These are phyloP conservation scores for Chaenogobius annularis DNA, from an alignment of 2,113 vertebrate species.

Conservation along the genomic window DNA sequence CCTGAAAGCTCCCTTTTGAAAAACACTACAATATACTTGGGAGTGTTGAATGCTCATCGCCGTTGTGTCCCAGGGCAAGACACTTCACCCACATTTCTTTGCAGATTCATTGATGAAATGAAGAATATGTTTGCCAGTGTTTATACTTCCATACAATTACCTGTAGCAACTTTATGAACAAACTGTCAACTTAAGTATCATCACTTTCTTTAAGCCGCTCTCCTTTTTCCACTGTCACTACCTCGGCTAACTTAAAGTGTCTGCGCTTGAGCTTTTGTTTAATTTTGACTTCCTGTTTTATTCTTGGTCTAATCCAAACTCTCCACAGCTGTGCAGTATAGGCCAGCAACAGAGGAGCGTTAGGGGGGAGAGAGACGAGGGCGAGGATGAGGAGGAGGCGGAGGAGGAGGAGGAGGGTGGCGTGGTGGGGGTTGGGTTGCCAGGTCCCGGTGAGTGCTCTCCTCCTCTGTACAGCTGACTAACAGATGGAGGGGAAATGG, in stretches of 20 bases:
- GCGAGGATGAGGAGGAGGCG: too few relatives aligned
- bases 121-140: too few relatives aligned
- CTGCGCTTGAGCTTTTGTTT: conserved; percentile 77
- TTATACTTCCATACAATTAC: too few relatives aligned
- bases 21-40: too few relatives aligned
- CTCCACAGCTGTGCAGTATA: conserved; percentile 80
- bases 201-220: background rate
- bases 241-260: conserved; percentile 59
- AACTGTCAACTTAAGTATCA: too few relatives aligned
- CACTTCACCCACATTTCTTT: too few relatives aligned
- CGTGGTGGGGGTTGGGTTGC: conserved; percentile 61
- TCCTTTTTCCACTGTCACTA: conserved; percentile 58
- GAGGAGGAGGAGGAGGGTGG: background rate
- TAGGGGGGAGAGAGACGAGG: background rate
- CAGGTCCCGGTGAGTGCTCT: conserved; percentile 70
- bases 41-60: too few relatives aligned
- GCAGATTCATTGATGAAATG: too few relatives aligned
- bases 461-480: conserved; percentile 61
- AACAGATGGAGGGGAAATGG: conserved; percentile 76
- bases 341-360: conserved; percentile 59
- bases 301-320: conserved; percentile 83
- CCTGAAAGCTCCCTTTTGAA: too few relatives aligned
- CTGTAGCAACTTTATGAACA: too few relatives aligned
- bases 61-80: too few relatives aligned
- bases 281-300: conserved; percentile 86